Conservation (phyloP, 2,113 vertebrate species). For the Erinaceus europaeus region DNA sequence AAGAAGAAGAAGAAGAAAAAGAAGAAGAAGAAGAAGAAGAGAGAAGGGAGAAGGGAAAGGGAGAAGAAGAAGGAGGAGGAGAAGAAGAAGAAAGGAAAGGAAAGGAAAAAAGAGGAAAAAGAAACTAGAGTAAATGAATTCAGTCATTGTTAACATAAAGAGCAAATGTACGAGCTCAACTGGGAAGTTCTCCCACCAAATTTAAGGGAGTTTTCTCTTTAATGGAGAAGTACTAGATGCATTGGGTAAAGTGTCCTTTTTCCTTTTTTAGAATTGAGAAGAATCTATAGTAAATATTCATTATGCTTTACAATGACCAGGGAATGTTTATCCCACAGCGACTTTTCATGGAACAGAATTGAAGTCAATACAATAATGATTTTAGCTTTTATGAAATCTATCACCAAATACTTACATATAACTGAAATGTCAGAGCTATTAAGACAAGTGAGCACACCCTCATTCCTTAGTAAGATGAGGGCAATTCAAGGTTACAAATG, state of each 20-base stretch:
- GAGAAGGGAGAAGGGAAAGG: too few relatives aligned
- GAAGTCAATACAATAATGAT: slow-evolving; percentile 45
- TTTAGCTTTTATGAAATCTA: slow-evolving; percentile 21
- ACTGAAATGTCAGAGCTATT: slow-evolving; percentile 23
- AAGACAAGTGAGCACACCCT: not conserved
- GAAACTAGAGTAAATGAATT: not conserved
- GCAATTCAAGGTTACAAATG: not conserved
- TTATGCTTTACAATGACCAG: not conserved
- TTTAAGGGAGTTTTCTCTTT: not conserved
- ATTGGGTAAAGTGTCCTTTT: not conserved
- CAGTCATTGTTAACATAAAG: not conserved
- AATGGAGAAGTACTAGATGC: not conserved
- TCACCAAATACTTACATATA: slow-evolving; percentile 20
- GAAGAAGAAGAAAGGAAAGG: too few relatives aligned
- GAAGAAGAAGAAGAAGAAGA: too few relatives aligned
- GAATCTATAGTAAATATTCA: slow-evolving; percentile 10
- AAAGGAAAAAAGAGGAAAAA: too few relatives aligned
- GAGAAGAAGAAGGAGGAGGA: too few relatives aligned
- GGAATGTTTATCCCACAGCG: slow-evolving; percentile 5
- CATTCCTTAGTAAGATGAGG: not conserved
- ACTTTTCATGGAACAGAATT: slow-evolving; percentile 35
- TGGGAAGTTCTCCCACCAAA: not conserved
- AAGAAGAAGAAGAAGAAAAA: too few relatives aligned
- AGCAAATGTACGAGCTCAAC: not conserved
- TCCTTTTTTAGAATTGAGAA: slow-evolving; percentile 22